Evolutionary conservation across 1,140 invertebrate species (phyloP).

Genomic region (Papilio polyxenes): DNA sequence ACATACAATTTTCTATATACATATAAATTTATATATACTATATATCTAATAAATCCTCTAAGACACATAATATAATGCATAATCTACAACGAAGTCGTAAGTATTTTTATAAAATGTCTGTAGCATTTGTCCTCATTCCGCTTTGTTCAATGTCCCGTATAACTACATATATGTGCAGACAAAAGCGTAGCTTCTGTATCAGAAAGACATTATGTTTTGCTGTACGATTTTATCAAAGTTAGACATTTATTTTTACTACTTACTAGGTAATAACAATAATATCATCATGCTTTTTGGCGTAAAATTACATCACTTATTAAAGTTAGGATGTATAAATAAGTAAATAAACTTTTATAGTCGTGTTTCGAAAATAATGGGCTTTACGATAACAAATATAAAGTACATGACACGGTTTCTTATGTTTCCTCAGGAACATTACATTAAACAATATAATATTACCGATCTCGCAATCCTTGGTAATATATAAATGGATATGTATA

Average conservation of each 20-base stretch:
- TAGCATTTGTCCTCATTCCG: background rate
- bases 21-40: background rate
- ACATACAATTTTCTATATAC: background rate
- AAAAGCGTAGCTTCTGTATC: constrained; percentile 6
- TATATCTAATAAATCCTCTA: too few relatives aligned
- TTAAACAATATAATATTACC: background rate
- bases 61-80: background rate
- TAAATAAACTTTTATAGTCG: background rate
- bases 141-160: constrained; percentile 20
- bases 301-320: background rate
- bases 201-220: background rate
- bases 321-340: background rate
- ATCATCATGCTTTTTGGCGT: background rate
- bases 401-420: background rate
- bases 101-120: background rate
- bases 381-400: background rate
- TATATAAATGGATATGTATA: background rate
- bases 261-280: background rate
- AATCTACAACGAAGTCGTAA: background rate
- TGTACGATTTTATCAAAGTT: background rate
- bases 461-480: background rate
- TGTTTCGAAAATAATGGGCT: background rate
- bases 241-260: background rate
- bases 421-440: background rate
- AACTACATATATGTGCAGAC: constrained; percentile 5